phyloP scores from a whole-genome alignment of 2,888 invertebrate genomes.

The Melinaea marsaeus region DNA sequence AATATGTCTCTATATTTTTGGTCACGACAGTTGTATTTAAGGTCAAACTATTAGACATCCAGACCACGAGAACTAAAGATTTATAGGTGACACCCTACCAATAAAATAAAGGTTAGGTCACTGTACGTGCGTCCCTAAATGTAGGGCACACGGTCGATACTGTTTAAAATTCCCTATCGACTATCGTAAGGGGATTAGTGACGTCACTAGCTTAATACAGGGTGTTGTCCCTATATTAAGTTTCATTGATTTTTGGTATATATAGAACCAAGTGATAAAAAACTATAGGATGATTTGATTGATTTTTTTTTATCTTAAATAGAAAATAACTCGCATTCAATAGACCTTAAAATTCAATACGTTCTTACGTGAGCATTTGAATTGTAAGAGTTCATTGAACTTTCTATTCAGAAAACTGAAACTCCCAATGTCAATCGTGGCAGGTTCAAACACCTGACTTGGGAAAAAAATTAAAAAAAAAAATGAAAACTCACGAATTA shows the following conservation, averaged over 20 bases:
- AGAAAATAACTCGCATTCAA: conserved; percentile 3
- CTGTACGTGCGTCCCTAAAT: conserved; percentile 36
- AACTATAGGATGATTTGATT: neutral
- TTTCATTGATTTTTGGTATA: neutral
- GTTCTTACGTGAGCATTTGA: conserved; percentile 1
- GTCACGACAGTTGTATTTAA: conserved; percentile 20
- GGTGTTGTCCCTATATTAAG: neutral
- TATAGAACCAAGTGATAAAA: neutral
- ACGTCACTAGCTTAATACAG: conserved; percentile 23
- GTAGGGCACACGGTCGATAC: conserved; percentile 66
- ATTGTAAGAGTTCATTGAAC: conserved; percentile 50
- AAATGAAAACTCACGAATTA: conserved; percentile 74
- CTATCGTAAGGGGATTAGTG: conserved; percentile 42
- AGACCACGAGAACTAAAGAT: conserved; percentile 39
- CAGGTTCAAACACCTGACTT: conserved; percentile 71
- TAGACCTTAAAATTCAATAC: neutral
- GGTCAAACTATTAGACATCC: conserved; percentile 45
- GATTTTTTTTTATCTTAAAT: conserved; percentile 1
- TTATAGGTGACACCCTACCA: conserved; percentile 37
- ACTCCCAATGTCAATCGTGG: conserved; percentile 65
- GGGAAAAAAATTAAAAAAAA: conserved; percentile 31
- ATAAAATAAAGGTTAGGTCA: conserved; percentile 34
- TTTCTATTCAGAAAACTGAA: conserved; percentile 24
- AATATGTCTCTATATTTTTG: neutral
- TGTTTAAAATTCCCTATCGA: conserved; percentile 65